Evolutionary conservation across 2,113 vertebrate species (phyloP).

Genomic region (Ceyx melanurus): DNA sequence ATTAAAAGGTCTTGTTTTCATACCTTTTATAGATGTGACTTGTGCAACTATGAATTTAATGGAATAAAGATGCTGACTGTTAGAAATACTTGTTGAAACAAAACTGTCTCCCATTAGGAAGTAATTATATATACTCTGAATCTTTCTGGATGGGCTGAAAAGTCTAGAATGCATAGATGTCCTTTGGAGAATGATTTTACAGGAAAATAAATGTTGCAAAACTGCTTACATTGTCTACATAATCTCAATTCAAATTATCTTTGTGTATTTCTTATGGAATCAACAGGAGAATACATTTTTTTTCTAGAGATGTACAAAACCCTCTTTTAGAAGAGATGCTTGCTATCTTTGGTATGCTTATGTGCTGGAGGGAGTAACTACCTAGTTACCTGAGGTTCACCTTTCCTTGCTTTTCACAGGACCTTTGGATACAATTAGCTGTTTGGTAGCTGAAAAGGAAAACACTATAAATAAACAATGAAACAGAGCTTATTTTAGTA

Average conservation of each 20-base stretch:
- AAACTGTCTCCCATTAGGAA: neutral
- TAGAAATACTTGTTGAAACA: neutral
- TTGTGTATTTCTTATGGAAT: neutral
- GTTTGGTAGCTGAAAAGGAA: neutral
- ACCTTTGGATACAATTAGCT: slow-evolving; percentile 22
- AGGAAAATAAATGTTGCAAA: slow-evolving; percentile 26
- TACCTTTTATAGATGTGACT: neutral
- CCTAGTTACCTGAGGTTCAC: slow-evolving; percentile 15
- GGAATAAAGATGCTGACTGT: neutral
- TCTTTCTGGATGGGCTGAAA: neutral
- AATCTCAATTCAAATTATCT: neutral
- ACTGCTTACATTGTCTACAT: neutral
- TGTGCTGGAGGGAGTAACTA: neutral
- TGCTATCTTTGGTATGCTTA: slow-evolving; percentile 55
- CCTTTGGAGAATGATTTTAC: neutral
- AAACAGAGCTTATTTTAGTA: slow-evolving; percentile 31
- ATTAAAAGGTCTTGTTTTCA: neutral
- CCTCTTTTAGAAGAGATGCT: neutral
- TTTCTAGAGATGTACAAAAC: neutral
- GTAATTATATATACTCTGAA: neutral
- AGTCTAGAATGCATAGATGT: neutral
- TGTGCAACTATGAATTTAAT: neutral
- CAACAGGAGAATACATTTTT: neutral
- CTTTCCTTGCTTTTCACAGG: slow-evolving; percentile 6
- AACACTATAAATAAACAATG: slow-evolving; percentile 1